Percentiles rank a stretch among this genome's conserved stretches.
These are phyloP conservation scores for Panagrolaimus sp. DNA, from an alignment of 1,140 invertebrate genomes.

Conservation along the genomic window DNA sequence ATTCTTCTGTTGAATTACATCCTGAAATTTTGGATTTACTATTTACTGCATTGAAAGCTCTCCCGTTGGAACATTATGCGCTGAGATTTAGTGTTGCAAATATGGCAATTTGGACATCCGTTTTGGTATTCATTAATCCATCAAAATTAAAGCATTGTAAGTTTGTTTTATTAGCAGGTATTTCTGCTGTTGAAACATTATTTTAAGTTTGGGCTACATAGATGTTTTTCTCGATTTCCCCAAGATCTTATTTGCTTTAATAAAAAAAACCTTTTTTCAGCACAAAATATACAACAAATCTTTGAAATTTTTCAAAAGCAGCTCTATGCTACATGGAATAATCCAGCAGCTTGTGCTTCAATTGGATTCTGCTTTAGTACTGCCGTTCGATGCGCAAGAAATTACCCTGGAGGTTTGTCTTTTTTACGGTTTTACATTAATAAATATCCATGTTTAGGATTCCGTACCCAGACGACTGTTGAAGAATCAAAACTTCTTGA, in stretches of 20 bases:
- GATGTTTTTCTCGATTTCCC: no score
- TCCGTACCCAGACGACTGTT: neutral
- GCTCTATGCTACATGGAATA: neutral
- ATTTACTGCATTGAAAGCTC: neutral
- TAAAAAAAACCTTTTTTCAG: neutral
- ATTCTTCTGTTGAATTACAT: neutral
- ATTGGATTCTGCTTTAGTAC: neutral
- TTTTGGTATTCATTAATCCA: conserved; percentile 12
- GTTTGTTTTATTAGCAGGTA: neutral
- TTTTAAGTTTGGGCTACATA: neutral
- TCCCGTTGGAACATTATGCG: neutral
- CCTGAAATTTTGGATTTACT: neutral
- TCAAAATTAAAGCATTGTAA: conserved; percentile 11
- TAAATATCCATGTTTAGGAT: no score
- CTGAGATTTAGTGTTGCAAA: neutral
- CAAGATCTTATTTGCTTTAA: no score
- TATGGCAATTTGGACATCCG: neutral
- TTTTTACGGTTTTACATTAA: no score
- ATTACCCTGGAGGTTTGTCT: neutral
- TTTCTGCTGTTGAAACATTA: no score
- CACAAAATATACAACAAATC: neutral
- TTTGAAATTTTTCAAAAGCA: neutral
- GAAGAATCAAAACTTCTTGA: neutral
- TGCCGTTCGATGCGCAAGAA: neutral
- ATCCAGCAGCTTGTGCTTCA: neutral